phyloP scores from a whole-genome alignment of 2,113 vertebrate genomes.

The Cololabis saira region DNA sequence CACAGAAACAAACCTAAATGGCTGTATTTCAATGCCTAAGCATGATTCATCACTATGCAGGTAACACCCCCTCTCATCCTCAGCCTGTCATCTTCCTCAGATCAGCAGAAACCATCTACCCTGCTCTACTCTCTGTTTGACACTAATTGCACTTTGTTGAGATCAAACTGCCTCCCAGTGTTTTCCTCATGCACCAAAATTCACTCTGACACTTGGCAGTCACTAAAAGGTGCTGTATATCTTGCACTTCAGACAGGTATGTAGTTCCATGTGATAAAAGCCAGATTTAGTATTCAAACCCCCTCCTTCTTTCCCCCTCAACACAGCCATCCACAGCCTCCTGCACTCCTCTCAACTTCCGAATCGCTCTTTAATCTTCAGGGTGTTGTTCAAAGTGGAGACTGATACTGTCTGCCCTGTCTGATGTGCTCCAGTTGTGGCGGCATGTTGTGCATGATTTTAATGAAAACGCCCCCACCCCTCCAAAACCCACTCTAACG shows the following conservation, averaged over 20 bases:
- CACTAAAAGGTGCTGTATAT: conserved; percentile 43
- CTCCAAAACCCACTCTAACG: too few species aligned
- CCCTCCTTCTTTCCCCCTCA: background rate
- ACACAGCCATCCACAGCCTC: conserved; percentile 8
- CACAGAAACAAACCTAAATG: conserved; percentile 18
- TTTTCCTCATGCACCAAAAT: conserved; percentile 41
- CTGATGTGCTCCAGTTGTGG: conserved; percentile 25
- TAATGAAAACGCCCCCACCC: too few species aligned
- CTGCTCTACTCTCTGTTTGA: conserved; percentile 49
- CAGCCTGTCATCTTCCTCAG: conserved; percentile 16
- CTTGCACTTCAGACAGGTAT: conserved; percentile 46
- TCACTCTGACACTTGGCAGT: conserved; percentile 57
- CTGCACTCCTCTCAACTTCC: conserved; percentile 19
- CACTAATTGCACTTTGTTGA: conserved; percentile 67
- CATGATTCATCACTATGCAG: conserved; percentile 19
- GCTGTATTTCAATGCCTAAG: conserved; percentile 10
- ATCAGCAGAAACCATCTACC: conserved; percentile 37
- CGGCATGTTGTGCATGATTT: conserved; percentile 1
- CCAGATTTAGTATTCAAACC: conserved; percentile 63
- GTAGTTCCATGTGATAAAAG: conserved; percentile 51
- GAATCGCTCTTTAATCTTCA: conserved; percentile 36
- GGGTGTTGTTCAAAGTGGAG: conserved; percentile 18
- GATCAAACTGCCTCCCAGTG: conserved; percentile 50
- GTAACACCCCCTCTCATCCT: conserved; percentile 2
- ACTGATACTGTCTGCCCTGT: background rate